A percentile compares a stretch with the other conserved stretches of the same genome.
phyloP scores from a whole-genome alignment of 1,140 invertebrate species.

The Dreissena polymorpha region DNA sequence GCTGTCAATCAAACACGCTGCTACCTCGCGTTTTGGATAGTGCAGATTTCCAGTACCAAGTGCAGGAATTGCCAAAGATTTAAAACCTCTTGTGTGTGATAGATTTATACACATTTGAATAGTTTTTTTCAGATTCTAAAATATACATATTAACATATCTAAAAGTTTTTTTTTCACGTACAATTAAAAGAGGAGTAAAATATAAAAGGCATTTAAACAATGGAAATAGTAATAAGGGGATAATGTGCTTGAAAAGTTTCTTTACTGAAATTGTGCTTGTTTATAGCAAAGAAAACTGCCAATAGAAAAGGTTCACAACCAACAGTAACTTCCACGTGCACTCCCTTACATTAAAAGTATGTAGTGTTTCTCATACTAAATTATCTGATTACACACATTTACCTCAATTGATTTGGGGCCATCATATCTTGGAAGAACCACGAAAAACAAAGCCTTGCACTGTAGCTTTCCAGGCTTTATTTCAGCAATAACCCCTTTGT shows the following conservation, averaged over 20 bases:
- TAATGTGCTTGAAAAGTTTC: background rate
- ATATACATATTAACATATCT: background rate
- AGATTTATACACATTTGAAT: background rate
- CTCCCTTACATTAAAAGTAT: background rate
- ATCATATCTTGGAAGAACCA: constrained; percentile 12
- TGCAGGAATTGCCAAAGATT: constrained; percentile 41
- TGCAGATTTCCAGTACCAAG: constrained; percentile 36
- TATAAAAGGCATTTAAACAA: background rate
- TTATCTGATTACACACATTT: background rate
- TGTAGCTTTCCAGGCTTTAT: constrained; percentile 16
- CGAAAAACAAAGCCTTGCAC: constrained; percentile 24
- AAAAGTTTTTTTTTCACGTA: background rate
- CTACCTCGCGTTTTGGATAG: constrained; percentile 27
- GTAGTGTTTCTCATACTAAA: background rate
- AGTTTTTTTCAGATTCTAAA: constrained; percentile 11
- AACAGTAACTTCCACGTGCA: background rate
- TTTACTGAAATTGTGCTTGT: background rate
- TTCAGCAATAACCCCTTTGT: constrained; percentile 25
- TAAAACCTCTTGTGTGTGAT: background rate
- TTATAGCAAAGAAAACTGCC: background rate
- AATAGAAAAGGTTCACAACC: background rate
- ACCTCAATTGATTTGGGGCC: background rate
- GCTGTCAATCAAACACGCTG: constrained; percentile 22
- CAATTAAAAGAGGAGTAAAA: background rate
- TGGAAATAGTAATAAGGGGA: background rate